phyloP scores from a whole-genome alignment of 1,140 invertebrate species.

The Zaprionus camerounensis region DNA sequence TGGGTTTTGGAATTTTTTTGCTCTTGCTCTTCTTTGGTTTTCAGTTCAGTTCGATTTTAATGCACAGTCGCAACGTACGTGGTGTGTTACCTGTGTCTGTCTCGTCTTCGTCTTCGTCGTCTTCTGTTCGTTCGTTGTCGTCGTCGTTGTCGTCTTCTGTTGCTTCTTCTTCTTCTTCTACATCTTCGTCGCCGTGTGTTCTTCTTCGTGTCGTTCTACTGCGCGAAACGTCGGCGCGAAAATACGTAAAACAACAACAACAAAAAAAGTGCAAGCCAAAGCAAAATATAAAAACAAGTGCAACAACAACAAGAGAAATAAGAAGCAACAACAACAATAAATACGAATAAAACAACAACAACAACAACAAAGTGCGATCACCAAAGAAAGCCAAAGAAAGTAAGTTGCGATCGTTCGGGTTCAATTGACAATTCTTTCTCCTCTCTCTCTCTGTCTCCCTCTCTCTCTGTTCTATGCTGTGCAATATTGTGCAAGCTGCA shows the following conservation, averaged over 20 bases:
- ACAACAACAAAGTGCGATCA: conserved; percentile 42
- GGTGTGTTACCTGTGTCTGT: conserved; percentile 47
- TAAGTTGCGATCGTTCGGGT: conserved; percentile 56
- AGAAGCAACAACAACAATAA: conserved; percentile 20
- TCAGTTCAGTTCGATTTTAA: conserved; percentile 82
- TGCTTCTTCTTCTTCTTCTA: conserved; percentile 6
- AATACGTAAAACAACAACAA: conserved; percentile 25
- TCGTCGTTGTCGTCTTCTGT: conserved; percentile 23
- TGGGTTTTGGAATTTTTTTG: conserved; percentile 82
- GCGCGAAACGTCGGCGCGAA: conserved; percentile 22
- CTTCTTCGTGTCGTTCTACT: conserved; percentile 31
- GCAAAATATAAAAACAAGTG: conserved; percentile 45
- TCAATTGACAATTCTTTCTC: conserved; percentile 6
- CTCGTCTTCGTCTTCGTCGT: conserved; percentile 35
- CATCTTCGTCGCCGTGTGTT: conserved; percentile 4
- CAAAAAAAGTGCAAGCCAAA: conserved; percentile 42
- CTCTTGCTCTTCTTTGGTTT: conserved; percentile 82
- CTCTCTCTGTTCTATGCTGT: conserved; percentile 32
- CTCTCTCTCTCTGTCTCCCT: neutral
- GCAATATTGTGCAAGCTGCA: neutral
- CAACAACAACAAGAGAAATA: conserved; percentile 8
- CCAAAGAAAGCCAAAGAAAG: conserved; percentile 67
- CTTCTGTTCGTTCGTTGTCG: conserved; percentile 24
- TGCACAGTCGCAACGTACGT: conserved; percentile 79
- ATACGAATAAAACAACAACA: conserved; percentile 19